phyloP scores from a whole-genome alignment of 1,140 invertebrate genomes.

The Periplaneta americana region DNA sequence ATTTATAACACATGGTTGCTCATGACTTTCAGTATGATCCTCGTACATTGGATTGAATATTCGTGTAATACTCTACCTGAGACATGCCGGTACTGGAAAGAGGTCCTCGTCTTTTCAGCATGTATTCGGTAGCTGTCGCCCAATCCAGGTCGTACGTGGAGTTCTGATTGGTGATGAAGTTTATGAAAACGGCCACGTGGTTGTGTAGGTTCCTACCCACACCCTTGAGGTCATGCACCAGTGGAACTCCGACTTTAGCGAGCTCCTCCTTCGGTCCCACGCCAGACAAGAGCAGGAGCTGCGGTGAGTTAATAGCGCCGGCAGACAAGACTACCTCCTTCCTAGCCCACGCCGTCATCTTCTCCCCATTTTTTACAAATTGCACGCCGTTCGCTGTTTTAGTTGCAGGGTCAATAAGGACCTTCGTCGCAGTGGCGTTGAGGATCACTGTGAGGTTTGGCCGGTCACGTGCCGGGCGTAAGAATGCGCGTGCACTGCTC shows the following conservation, averaged over 20 bases:
- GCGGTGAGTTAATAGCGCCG: conserved; percentile 57
- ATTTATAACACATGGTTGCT: too few relatives aligned
- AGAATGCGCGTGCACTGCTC: conserved; percentile 55
- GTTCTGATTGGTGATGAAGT: conserved; percentile 40
- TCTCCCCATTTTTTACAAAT: conserved; percentile 38
- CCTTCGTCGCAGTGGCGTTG: conserved; percentile 56
- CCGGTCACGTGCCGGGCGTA: conserved; percentile 50
- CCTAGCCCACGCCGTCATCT: conserved; percentile 16
- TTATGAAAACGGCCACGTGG: conserved; percentile 52
- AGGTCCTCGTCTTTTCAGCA: conserved; percentile 49
- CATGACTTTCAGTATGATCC: too few relatives aligned
- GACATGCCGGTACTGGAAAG: conserved; percentile 54
- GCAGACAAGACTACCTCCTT: conserved; percentile 58
- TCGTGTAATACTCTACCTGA: conserved; percentile 32
- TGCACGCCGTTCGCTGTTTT: conserved; percentile 36
- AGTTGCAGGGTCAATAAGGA: conserved; percentile 27
- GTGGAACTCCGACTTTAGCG: conserved; percentile 35
- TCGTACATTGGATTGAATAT: too few relatives aligned
- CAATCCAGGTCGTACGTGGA: conserved; percentile 54
- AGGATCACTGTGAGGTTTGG: conserved; percentile 63
- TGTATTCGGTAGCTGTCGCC: conserved; percentile 51
- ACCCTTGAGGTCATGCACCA: conserved; percentile 57
- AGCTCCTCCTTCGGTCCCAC: conserved; percentile 60
- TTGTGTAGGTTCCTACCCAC: conserved; percentile 73
- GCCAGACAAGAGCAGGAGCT: conserved; percentile 62